Evolutionary conservation across 35 echinoderm and acorn worm species (phyloP).

Genomic region (Heliocidaris tuberculata): DNA sequence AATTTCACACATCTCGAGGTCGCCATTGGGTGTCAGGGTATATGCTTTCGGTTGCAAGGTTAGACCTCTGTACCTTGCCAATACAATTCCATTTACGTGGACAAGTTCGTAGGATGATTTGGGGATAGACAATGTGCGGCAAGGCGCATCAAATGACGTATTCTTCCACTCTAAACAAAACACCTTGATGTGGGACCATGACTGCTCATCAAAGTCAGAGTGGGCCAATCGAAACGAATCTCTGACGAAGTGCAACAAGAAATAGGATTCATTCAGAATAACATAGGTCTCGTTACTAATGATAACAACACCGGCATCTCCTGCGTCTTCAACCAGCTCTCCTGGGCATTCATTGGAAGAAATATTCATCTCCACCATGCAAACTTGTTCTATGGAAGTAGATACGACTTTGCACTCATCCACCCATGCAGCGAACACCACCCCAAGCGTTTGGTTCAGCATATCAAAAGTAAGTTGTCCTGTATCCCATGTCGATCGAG

Average conservation of each 20-base stretch:
- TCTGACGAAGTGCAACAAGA: background rate
- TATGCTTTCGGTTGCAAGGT: conserved; percentile 1
- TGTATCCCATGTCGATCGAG: background rate
- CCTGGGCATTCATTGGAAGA: background rate
- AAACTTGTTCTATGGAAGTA: too few species aligned
- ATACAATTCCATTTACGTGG: background rate
- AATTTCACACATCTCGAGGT: background rate
- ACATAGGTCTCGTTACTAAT: background rate
- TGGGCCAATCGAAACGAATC: too few species aligned
- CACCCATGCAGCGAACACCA: background rate
- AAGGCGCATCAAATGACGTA: background rate
- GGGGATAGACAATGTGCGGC: background rate
- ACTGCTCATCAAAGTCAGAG: background rate
- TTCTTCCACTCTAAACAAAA: background rate
- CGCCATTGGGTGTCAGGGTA: background rate
- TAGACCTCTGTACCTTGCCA: background rate
- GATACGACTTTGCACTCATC: too few species aligned
- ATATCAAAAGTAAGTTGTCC: background rate
- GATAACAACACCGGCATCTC: background rate
- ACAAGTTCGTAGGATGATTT: background rate
- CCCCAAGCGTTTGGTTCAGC: background rate
- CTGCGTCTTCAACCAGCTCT: background rate
- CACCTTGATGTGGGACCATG: background rate
- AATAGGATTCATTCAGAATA: background rate
- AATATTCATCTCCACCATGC: background rate